A percentile compares a stretch with the other conserved stretches of the same genome.
phyloP scores from a whole-genome alignment of 2,888 invertebrate genomes.

The Oegoconia quadripuncta region DNA sequence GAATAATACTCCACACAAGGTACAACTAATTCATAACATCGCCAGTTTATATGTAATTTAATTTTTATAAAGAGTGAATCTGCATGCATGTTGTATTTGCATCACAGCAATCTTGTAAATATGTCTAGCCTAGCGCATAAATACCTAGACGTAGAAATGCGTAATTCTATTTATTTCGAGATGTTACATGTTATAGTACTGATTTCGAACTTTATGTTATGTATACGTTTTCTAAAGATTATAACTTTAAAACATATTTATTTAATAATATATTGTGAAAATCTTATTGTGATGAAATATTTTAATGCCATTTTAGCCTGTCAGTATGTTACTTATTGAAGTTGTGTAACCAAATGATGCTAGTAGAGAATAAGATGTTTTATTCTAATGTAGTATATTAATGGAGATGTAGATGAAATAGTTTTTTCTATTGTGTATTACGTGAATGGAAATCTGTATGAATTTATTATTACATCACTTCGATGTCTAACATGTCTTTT shows the following conservation, averaged over 20 bases:
- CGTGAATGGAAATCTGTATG: slow-evolving; percentile 70
- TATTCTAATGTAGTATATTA: slow-evolving; percentile 54
- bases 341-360: slow-evolving; percentile 76
- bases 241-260: slow-evolving; percentile 40
- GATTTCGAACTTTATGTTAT: slow-evolving; percentile 20
- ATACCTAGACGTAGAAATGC: slow-evolving; percentile 14
- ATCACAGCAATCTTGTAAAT: slow-evolving; percentile 43
- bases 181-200: slow-evolving; percentile 23
- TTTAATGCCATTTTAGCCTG: slow-evolving; percentile 74
- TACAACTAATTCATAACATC: too few relatives aligned
- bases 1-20: too few relatives aligned
- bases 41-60: neutral
- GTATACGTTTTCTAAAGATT: slow-evolving; percentile 23
- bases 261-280: slow-evolving; percentile 53
- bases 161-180: slow-evolving; percentile 8
- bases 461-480: slow-evolving; percentile 74
- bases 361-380: slow-evolving; percentile 69
- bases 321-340: slow-evolving; percentile 66
- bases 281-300: slow-evolving; percentile 69
- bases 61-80: slow-evolving; percentile 8
- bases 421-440: slow-evolving; percentile 68
- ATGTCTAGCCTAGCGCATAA: slow-evolving; percentile 25
- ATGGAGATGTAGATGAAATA: slow-evolving; percentile 62
- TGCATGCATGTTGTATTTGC: slow-evolving; percentile 20
- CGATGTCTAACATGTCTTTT: slow-evolving; percentile 47